A percentile compares a stretch with the other conserved stretches of the same genome.
Evolutionary conservation across 2,113 vertebrate genomes (phyloP).

Genomic region (Sander lucioperca): DNA sequence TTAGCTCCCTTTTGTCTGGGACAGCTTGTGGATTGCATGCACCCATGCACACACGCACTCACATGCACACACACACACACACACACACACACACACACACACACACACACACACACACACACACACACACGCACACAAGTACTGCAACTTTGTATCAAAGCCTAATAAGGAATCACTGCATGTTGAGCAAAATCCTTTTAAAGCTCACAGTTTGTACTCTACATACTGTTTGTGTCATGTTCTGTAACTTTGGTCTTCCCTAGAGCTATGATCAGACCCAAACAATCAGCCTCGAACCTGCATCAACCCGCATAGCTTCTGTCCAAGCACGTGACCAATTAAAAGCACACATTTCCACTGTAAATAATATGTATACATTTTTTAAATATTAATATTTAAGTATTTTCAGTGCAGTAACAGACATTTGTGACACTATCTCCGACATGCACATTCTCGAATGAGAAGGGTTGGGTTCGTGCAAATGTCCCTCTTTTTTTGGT

Average conservation of each 20-base stretch:
- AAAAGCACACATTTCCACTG: no score
- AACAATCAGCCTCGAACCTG: no score
- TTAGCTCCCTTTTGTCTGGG: slow-evolving; percentile 78
- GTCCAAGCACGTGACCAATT: no score
- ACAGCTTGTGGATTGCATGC: slow-evolving; percentile 72
- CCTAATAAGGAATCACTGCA: background rate
- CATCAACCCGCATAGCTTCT: no score
- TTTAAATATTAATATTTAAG: no score
- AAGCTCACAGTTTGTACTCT: background rate
- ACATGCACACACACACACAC: background rate
- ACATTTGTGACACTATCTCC: no score
- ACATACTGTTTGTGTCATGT: background rate
- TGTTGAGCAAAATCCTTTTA: background rate
- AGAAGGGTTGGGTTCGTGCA: no score
- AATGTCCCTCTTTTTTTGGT: no score
- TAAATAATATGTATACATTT: no score
- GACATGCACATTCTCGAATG: no score
- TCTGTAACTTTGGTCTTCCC: background rate
- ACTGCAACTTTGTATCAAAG: background rate
- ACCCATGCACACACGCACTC: slow-evolving; percentile 6
- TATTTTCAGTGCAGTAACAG: no score
- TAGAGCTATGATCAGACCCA: no score
- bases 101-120: background rate
- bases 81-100: slow-evolving; percentile 11
- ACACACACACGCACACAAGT: background rate